Evolutionary conservation across 2,113 vertebrate genomes (phyloP).

Genomic region (Tetraodon nigroviridis): DNA sequence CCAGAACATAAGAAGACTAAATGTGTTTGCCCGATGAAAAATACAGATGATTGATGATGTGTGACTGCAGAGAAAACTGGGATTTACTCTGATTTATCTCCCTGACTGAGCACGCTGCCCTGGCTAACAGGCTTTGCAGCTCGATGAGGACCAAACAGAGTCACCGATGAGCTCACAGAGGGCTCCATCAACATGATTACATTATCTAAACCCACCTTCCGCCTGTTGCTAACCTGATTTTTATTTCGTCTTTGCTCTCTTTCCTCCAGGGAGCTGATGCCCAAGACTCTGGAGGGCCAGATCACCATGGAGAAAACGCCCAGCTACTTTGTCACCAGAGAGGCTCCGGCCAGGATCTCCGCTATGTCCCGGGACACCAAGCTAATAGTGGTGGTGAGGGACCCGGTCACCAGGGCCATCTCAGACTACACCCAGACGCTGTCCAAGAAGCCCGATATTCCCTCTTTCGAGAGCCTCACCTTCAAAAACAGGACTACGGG

Average conservation of each 20-base stretch:
- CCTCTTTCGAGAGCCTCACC: conserved; percentile 90
- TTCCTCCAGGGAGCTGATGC: conserved; percentile 84
- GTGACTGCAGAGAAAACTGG: conserved; percentile 42
- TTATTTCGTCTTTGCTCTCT: conserved; percentile 14
- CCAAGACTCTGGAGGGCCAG: conserved; percentile 88
- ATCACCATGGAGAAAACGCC: conserved; percentile 99
- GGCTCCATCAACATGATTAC: conserved; percentile 66
- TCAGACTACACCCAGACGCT: conserved; percentile 95
- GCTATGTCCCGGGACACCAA: conserved; percentile 89
- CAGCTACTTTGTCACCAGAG: conserved; percentile 91
- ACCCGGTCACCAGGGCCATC: conserved; percentile 91
- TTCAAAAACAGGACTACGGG: conserved; percentile 93
- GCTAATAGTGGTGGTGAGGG: conserved; percentile 92
- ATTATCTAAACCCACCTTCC: conserved; percentile 50
- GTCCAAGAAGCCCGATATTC: conserved; percentile 91
- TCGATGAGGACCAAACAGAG: conserved; percentile 51
- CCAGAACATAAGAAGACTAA: too few relatives aligned
- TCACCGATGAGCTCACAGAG: conserved; percentile 56
- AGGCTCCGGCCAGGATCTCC: conserved; percentile 86
- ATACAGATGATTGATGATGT: conserved; percentile 60
- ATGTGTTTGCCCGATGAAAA: too few relatives aligned
- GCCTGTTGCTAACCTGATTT: conserved; percentile 44
- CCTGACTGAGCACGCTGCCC: conserved; percentile 48
- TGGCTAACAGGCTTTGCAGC: conserved; percentile 60
- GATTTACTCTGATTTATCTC: conserved; percentile 9